Conservation (phyloP, 1,140 invertebrate species). For the Aporrectodea caliginosa region DNA sequence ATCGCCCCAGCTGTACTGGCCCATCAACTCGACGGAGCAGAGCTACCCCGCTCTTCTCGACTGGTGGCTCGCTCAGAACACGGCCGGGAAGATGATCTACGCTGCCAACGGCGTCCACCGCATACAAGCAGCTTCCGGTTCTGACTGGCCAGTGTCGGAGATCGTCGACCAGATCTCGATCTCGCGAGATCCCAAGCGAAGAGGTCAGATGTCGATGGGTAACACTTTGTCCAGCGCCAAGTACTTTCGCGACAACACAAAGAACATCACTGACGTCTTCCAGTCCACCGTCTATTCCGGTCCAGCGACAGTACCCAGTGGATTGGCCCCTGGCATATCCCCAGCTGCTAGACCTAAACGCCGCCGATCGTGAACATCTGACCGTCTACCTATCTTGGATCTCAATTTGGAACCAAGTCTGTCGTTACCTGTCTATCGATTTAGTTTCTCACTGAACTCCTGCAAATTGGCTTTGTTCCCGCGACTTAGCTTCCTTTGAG, state of each 20-base stretch:
- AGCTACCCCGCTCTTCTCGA: slow-evolving; percentile 45
- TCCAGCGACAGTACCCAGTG: slow-evolving; percentile 38
- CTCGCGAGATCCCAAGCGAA: slow-evolving; percentile 34
- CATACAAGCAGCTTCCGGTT: slow-evolving; percentile 12
- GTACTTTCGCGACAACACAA: slow-evolving; percentile 41
- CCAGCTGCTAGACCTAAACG: too few species aligned
- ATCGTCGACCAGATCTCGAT: slow-evolving; percentile 42
- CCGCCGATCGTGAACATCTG: too few species aligned
- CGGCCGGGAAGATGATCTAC: slow-evolving; percentile 39
- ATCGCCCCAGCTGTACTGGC: slow-evolving; percentile 50
- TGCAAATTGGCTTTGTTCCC: too few species aligned
- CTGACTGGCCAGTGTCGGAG: slow-evolving; percentile 41
- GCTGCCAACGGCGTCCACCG: slow-evolving; percentile 39
- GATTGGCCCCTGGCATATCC: too few species aligned
- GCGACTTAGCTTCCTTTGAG: too few species aligned
- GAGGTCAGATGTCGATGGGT: slow-evolving; percentile 36
- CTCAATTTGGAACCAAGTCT: too few species aligned
- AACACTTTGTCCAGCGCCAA: slow-evolving; percentile 47
- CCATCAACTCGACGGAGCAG: slow-evolving; percentile 44
- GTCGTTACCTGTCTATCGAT: too few species aligned
- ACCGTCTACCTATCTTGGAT: too few species aligned
- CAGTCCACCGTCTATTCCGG: slow-evolving; percentile 33
- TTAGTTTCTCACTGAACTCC: too few species aligned
- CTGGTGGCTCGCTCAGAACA: slow-evolving; percentile 45
- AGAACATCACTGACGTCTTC: slow-evolving; percentile 40